These are phyloP conservation scores for Micrastur ruficollis DNA, from an alignment of 2,797 vertebrate genomes.

Conservation along the genomic window DNA sequence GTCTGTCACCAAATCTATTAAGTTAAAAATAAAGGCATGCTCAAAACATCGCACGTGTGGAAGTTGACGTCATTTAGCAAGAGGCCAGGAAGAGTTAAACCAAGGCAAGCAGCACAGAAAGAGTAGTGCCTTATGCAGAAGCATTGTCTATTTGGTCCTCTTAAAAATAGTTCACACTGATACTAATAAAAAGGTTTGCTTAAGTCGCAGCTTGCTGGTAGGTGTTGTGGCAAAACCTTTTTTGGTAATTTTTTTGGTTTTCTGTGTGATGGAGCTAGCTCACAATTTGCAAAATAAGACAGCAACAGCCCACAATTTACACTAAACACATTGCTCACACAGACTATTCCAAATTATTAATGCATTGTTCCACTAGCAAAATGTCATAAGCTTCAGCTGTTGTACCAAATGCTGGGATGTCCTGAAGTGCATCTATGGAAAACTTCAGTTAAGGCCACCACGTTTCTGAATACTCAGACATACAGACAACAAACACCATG, in stretches of 20 bases:
- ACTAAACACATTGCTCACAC: neutral
- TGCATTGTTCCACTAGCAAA: neutral
- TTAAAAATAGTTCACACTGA: neutral
- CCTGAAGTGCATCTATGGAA: neutral
- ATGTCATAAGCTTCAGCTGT: neutral
- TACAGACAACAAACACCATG: neutral
- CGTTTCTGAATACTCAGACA: neutral
- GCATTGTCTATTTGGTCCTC: neutral
- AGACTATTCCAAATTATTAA: constrained; percentile 18
- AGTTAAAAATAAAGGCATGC: neutral
- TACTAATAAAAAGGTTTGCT: neutral
- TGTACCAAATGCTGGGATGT: neutral
- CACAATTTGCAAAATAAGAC: neutral
- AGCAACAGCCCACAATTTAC: neutral
- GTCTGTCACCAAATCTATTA: neutral
- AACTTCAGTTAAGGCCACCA: neutral
- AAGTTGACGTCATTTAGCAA: neutral
- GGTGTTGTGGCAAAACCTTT: neutral
- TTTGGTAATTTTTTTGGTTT: neutral
- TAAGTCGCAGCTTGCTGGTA: neutral
- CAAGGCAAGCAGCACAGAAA: neutral
- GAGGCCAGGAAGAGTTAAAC: neutral
- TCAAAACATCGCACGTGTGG: neutral
- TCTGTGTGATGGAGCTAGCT: neutral
- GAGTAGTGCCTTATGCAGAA: neutral